Conservation (phyloP, 2,113 vertebrate genomes). For the Calonectris borealis region DNA sequence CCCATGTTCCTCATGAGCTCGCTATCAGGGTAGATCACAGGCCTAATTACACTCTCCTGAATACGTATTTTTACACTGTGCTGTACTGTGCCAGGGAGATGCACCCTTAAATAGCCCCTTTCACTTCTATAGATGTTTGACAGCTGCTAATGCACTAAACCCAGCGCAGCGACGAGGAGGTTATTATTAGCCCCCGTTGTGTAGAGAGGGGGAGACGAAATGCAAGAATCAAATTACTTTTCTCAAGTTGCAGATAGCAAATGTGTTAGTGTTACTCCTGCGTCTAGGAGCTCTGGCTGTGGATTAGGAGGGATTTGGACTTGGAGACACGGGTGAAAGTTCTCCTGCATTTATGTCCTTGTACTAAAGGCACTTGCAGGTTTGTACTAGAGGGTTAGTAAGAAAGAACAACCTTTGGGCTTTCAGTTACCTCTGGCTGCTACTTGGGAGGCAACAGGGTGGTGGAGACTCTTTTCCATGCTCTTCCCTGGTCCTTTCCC, state of each 20-base stretch:
- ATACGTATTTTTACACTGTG: background rate
- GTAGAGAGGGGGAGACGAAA: background rate
- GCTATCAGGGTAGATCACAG: background rate
- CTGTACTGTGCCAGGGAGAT: background rate
- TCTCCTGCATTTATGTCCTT: background rate
- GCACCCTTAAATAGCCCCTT: background rate
- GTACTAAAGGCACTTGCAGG: background rate
- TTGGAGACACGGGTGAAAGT: background rate
- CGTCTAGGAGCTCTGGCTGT: background rate
- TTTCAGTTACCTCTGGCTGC: background rate
- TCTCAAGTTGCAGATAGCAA: background rate
- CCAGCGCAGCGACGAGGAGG: fast-evolving
- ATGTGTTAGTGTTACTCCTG: background rate
- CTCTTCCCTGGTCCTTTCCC: background rate
- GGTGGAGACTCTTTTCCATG: background rate
- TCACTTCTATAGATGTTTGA: background rate
- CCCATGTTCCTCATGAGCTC: background rate
- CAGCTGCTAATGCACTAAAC: background rate
- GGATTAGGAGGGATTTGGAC: background rate
- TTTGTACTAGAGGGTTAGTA: background rate
- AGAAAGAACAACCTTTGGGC: background rate
- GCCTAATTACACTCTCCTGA: background rate
- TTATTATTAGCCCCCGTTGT: background rate
- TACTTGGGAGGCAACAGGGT: background rate
- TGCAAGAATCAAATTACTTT: background rate